phyloP scores from a whole-genome alignment of 2,797 vertebrate genomes.

The Atherinosoma microstoma region DNA sequence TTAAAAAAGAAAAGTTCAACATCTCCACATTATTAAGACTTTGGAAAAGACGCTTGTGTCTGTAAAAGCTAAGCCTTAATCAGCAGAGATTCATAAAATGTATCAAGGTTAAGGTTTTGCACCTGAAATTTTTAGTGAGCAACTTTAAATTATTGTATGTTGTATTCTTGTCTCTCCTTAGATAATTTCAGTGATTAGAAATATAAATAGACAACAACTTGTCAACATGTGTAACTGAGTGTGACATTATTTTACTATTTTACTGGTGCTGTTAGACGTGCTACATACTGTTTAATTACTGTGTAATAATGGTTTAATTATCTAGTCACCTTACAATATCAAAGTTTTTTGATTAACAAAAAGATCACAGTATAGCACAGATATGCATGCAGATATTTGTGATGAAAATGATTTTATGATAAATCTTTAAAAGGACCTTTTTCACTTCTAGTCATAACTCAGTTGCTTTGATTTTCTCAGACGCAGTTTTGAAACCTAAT shows the following conservation, averaged over 20 bases:
- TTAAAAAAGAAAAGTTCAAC: too few species aligned
- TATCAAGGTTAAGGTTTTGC: background rate
- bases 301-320: background rate
- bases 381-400: background rate
- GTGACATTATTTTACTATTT: too few species aligned
- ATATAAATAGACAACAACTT: constrained; percentile 3
- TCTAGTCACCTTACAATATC: background rate
- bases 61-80: background rate
- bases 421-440: constrained; percentile 1
- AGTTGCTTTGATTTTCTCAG: background rate
- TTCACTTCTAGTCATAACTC: background rate
- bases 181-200: background rate
- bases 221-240: background rate
- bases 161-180: background rate
- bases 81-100: background rate
- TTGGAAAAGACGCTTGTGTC: too few species aligned
- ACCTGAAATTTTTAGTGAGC: background rate
- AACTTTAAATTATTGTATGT: background rate
- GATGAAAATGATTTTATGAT: background rate
- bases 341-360: too few species aligned
- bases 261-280: too few species aligned
- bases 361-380: background rate
- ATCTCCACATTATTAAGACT: too few species aligned
- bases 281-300: background rate
- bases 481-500: background rate